phyloP scores from a whole-genome alignment of 2,113 vertebrate genomes.

The Capreolus pygargus region DNA sequence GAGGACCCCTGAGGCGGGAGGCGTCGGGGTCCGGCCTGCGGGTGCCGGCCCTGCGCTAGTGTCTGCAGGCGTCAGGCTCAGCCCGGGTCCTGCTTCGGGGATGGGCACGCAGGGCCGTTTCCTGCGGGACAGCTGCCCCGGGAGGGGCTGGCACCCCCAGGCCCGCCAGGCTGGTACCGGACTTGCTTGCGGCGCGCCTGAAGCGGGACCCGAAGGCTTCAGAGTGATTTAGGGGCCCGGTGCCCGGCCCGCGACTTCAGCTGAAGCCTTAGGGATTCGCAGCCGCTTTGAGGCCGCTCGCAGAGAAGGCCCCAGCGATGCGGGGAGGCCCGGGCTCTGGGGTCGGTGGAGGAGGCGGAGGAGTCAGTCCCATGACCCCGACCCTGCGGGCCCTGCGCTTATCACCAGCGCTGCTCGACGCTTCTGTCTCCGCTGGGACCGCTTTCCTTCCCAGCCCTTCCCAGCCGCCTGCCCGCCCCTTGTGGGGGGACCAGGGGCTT shows the following conservation, averaged over 20 bases:
- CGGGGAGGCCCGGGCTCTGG: background rate
- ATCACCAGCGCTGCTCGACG: accelerated
- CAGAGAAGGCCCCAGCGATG: background rate
- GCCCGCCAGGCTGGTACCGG: background rate
- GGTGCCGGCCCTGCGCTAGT: accelerated
- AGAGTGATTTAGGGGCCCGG: accelerated
- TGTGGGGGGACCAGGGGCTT: accelerated
- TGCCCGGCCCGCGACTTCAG: background rate
- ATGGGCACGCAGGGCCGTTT: background rate
- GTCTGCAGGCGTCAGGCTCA: background rate
- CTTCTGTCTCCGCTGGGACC: background rate
- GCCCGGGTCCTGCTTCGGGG: background rate
- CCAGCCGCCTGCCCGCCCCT: background rate
- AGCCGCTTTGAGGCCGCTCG: accelerated
- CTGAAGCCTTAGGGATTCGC: background rate
- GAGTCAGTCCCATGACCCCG: accelerated
- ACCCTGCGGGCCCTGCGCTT: background rate
- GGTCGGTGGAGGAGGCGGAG: background rate
- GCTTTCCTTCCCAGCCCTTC: background rate
- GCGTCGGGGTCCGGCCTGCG: background rate
- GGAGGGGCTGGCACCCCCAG: background rate
- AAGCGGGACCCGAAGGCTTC: background rate
- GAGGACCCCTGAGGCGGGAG: background rate
- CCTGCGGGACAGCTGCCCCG: background rate
- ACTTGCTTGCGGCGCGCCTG: accelerated